Base-by-base conservation (phyloP, 2,888 invertebrate genomes). In the Mythimna impura region DNA sequence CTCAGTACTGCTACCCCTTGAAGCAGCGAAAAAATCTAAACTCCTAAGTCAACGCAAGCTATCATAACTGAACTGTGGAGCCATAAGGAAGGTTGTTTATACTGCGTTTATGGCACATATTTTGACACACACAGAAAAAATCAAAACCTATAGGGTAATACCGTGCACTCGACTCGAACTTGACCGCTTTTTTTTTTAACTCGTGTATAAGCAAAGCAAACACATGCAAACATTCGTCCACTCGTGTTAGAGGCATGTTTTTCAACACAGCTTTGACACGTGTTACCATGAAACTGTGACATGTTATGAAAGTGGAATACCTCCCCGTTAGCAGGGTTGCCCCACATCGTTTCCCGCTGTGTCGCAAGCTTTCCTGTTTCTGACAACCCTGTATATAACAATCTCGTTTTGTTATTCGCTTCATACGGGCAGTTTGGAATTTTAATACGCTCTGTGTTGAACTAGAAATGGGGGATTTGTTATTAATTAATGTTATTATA, bases 311-410 rank as follows among this genome's bases (percentile, higher is more conserved):
- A 90, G 88, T 87, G 79, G 85, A 87, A 88, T 87, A 86, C 84
- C 79, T 77, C 83, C 66, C 71, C 64, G 60, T 75, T 78, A 71
- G 65, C 83, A 91, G 91, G 92, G 90, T 72, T 91, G 87, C 78
- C 85, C 74, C 69, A 79, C 83, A 82, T 78, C 82, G 81, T 82
- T 78, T 85, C 91, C 91, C 89, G 90, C 88, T 88, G 91, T 84
- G 87, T 85, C 71, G 80, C 71, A 40, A 69, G 82, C 77, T 81
- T 84, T 88, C 87, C 91, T 94, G 94, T 74, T 86, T 87, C 84
- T 93, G 94, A 94, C 94, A 93, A 86, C 93, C 91, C 90, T 92
- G 90, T 87, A 90, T 86, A 86, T 85, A 87, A 92, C 90, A 89
- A 88, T 83, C 80, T 81, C 80, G 80, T 86, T 87, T 88, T 89